A percentile compares a stretch with the other conserved stretches of the same genome.
Conservation (phyloP, 2,113 vertebrate genomes). For the Cynopterus brachyotis region DNA sequence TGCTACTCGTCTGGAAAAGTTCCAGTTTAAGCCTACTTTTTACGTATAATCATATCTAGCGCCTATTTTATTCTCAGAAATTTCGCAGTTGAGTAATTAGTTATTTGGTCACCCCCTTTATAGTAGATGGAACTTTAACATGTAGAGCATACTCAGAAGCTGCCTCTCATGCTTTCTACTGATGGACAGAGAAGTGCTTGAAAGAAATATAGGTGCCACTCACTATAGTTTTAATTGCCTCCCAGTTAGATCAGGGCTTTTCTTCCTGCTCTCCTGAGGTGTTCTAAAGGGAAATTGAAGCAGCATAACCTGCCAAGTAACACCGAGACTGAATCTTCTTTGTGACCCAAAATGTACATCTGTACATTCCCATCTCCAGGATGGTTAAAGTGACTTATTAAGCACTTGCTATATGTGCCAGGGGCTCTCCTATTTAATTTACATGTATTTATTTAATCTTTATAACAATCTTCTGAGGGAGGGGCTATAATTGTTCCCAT, state of each 20-base stretch:
- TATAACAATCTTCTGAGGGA: neutral
- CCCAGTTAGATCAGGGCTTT: neutral
- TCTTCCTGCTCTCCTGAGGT: neutral
- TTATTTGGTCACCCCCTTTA: neutral
- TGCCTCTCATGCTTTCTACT: neutral
- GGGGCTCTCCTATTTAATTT: neutral
- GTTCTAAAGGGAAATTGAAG: neutral
- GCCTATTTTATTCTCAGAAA: neutral
- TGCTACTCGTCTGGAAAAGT: neutral
- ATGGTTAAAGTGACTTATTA: neutral
- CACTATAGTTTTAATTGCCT: neutral
- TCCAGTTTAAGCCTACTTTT: neutral
- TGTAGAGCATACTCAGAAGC: neutral
- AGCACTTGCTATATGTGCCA: neutral
- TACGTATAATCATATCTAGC: neutral
- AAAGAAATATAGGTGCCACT: neutral
- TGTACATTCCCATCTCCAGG: neutral
- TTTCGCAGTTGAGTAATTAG: neutral
- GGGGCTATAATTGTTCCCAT: neutral
- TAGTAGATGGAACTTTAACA: neutral
- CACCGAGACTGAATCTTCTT: neutral
- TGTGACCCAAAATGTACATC: neutral
- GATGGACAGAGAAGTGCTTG: neutral
- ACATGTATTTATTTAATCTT: neutral
- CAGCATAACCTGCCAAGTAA: neutral